phyloP scores from a whole-genome alignment of 2,888 invertebrate genomes.

The Anthoptus insignis region DNA sequence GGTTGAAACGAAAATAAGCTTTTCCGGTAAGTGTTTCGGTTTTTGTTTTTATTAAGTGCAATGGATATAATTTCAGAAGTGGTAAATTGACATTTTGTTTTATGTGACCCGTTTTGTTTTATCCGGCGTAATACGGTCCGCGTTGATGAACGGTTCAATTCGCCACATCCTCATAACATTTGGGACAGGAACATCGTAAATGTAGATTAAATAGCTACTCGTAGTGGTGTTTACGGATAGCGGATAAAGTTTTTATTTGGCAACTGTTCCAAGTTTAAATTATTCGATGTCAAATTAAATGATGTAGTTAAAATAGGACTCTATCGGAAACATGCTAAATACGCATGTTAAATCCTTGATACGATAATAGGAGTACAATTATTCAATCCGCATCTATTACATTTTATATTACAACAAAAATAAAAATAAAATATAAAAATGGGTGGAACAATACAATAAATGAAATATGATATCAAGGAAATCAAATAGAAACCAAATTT shows the following conservation, averaged over 20 bases:
- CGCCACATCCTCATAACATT: conserved; percentile 29
- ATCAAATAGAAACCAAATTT: too few relatives aligned
- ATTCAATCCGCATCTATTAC: too few relatives aligned
- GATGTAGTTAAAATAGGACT: too few relatives aligned
- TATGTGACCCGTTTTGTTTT: conserved; percentile 21
- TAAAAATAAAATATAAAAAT: too few relatives aligned
- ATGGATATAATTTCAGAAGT: conserved; percentile 4
- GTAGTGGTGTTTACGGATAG: neutral
- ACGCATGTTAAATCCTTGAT: too few relatives aligned
- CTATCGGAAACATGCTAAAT: too few relatives aligned
- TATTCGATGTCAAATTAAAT: too few relatives aligned
- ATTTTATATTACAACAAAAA: too few relatives aligned
- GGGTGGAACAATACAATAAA: too few relatives aligned
- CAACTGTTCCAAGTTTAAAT: neutral
- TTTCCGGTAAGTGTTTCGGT: conserved; percentile 77
- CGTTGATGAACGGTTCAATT: conserved; percentile 33
- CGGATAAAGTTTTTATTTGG: neutral
- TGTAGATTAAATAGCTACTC: neutral
- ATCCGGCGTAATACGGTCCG: conserved; percentile 7
- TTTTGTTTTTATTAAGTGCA: conserved; percentile 37
- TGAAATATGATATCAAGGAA: too few relatives aligned
- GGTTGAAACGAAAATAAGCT: conserved; percentile 83
- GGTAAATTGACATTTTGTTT: conserved; percentile 12
- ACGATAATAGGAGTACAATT: too few relatives aligned
- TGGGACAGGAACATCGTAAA: conserved; percentile 25